Conservation (phyloP, 1,140 invertebrate genomes). For the Parapsyche elsis region DNA sequence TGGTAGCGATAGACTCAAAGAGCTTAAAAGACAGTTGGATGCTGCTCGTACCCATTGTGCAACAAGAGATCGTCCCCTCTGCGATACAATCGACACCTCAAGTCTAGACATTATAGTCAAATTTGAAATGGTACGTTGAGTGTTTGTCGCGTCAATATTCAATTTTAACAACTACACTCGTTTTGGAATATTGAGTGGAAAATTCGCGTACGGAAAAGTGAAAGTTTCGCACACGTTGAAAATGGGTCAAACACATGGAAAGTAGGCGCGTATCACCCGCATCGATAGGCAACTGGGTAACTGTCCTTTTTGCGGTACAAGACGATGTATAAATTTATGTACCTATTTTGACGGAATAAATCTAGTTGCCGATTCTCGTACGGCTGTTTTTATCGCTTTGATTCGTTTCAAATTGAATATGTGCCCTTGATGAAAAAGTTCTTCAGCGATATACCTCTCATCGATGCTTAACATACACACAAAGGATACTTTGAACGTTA, state of each 20-base stretch:
- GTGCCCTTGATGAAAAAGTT: background rate
- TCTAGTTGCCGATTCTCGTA: background rate
- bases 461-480: background rate
- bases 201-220: slow-evolving; percentile 1
- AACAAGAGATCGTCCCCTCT: slow-evolving; percentile 71
- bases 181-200: background rate
- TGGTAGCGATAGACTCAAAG: slow-evolving; percentile 64
- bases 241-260: slow-evolving; percentile 34
- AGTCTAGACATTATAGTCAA: slow-evolving; percentile 67
- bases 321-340: slow-evolving; percentile 25
- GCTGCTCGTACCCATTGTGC: slow-evolving; percentile 69
- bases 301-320: background rate
- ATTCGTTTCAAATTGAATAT: slow-evolving; percentile 15
- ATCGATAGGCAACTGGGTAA: slow-evolving; percentile 6
- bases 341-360: slow-evolving; percentile 35
- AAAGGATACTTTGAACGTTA: background rate
- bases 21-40: slow-evolving; percentile 71
- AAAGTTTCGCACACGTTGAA: slow-evolving; percentile 8
- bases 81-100: slow-evolving; percentile 73
- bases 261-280: slow-evolving; percentile 10
- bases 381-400: slow-evolving; percentile 27
- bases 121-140: slow-evolving; percentile 62
- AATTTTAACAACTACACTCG: background rate
- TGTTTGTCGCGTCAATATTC: background rate
- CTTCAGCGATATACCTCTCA: background rate